Percentiles rank a stretch among this genome's conserved stretches.
These are phyloP conservation scores for Gallinago jamesoni DNA, from an alignment of 2,113 vertebrate species.

Conservation along the genomic window DNA sequence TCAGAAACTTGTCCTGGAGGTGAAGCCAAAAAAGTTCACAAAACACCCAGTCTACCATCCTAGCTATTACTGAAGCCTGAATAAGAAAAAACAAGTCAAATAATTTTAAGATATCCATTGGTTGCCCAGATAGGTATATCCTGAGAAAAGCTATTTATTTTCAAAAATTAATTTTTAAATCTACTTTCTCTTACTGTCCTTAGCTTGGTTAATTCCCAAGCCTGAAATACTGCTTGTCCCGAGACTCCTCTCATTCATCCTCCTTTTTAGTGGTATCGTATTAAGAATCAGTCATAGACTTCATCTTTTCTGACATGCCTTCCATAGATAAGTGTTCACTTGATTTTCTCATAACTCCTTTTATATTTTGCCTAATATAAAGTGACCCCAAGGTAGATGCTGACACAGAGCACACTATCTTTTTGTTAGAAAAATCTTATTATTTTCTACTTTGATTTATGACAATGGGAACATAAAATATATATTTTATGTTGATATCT, in stretches of 20 bases:
- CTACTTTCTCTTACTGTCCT: neutral
- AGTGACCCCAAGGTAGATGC: neutral
- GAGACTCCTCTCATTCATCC: neutral
- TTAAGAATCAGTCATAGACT: neutral
- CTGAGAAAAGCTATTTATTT: neutral
- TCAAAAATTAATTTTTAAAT: neutral
- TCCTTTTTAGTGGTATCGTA: rapidly evolving
- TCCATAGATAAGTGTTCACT: neutral
- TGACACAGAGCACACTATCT: neutral
- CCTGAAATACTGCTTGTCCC: neutral
- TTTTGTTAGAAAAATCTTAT: neutral
- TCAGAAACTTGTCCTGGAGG: neutral
- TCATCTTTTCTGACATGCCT: neutral
- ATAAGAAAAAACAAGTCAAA: neutral
- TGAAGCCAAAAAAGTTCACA: neutral
- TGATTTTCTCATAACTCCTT: neutral
- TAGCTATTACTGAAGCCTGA: neutral
- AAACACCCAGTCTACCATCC: neutral
- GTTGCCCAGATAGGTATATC: neutral
- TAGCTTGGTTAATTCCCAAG: neutral
- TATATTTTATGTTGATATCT: neutral
- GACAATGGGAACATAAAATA: neutral
- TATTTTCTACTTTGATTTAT: neutral
- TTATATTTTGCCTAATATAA: neutral
- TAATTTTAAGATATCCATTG: neutral